Evolutionary conservation across 2,113 vertebrate species (phyloP), one percentile per base, ranked within the genome.

Genomic region (Lipotes vexillifer): DNA sequence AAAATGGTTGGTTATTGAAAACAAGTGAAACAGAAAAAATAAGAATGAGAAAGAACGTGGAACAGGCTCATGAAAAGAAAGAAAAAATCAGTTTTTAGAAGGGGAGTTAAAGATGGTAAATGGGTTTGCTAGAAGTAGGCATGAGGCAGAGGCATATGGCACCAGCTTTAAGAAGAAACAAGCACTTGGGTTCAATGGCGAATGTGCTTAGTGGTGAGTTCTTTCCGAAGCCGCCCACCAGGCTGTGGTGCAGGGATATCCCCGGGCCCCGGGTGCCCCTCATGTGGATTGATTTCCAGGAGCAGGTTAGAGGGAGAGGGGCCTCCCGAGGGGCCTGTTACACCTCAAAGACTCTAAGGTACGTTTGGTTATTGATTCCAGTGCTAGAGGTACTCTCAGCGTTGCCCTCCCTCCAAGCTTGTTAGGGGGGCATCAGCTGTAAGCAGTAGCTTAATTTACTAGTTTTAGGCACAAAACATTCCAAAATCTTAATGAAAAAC

Each of bases 61-160:
- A 31, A 29, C 2, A 7, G 46, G 10, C 36, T 27, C 31, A 36
- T n/a, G 36, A 69, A 23, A 59, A 15, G 21, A 44, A 29, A 41
- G n/a, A 25, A 59, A 66, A 27, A 3, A 0, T 2, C 1, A 0
- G 2, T 5, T 33, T 78, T 33, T 3, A 25, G 71, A 20, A 14
- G 5, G 23, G 66, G 21, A 23, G 33, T 71, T 29, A 2, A 6
- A 21, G n/a, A 10, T 46, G 55, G 36, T 1, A 25, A 63, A 6
- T 8, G 2, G 46, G 31, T 6, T 41, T 81, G 55, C 15, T 31
- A 7, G 78, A 72, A 36, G 77, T 1, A 4, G 5, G 61, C 3
- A 5, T 31, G 41, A 2, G 31, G 59, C 29, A 8, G 36, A 17
- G 33, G 8, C 3, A 3, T n/a, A 1, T 33, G 17, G 33, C 17